Conservation (phyloP, 2,113 vertebrate species). For the Ctenodactylus gundi region DNA sequence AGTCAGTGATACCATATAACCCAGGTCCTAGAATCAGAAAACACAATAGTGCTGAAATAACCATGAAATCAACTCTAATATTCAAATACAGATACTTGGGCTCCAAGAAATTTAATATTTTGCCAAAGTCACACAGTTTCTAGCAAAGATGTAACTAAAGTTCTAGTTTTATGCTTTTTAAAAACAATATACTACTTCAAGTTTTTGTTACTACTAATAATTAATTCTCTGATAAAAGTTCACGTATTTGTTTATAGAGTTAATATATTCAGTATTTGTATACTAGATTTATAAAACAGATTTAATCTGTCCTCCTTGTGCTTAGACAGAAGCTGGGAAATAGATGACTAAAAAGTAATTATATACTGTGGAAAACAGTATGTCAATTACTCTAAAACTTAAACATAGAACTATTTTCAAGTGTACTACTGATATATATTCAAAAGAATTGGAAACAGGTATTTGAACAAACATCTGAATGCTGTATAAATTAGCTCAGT, state of each 20-base stretch:
- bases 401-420: not conserved
- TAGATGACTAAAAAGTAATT: not conserved
- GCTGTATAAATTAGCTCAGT: not conserved
- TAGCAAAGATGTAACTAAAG: not conserved
- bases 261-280: not conserved
- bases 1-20: not conserved
- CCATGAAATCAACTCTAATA: not conserved
- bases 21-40: not conserved
- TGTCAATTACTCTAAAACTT: not conserved
- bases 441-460: not conserved
- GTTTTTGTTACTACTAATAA: not conserved
- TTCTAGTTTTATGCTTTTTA: not conserved
- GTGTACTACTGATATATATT: not conserved
- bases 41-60: not conserved
- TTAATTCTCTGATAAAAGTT: not conserved
- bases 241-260: not conserved
- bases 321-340: not conserved
- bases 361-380: not conserved
- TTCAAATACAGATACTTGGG: not conserved
- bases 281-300: not conserved
- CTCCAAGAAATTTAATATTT: conserved; percentile 15
- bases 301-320: not conserved
- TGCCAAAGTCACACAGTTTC: not conserved
- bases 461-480: not conserved
- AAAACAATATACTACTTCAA: not conserved